Evolutionary conservation across 1,140 invertebrate genomes (phyloP).

Genomic region (Pogonus chalceus): DNA sequence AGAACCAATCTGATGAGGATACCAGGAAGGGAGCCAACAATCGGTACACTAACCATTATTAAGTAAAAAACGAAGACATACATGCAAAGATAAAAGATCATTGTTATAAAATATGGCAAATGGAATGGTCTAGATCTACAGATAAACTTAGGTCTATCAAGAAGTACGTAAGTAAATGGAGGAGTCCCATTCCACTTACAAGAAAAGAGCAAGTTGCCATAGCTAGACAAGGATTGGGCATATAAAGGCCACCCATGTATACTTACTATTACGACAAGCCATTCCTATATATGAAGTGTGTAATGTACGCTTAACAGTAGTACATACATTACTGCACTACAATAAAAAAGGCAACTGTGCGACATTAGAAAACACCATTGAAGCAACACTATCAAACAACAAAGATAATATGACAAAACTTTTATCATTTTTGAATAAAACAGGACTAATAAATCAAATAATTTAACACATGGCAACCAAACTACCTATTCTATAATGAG

Average conservation of each 20-base stretch:
- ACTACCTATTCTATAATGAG: no score
- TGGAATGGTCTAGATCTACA: neutral
- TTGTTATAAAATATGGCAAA: neutral
- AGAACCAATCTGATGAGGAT: neutral
- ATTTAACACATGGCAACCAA: no score
- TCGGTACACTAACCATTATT: neutral
- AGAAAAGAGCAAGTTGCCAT: neutral
- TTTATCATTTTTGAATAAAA: no score
- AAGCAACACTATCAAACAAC: no score
- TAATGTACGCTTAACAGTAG: neutral
- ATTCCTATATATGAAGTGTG: neutral
- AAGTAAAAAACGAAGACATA: neutral
- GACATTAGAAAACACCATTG: no score
- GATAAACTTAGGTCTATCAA: neutral
- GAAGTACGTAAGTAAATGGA: neutral
- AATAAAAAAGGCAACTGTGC: no score
- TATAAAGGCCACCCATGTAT: neutral
- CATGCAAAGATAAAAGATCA: neutral
- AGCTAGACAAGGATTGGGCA: neutral
- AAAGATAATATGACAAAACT: no score
- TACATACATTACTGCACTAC: neutral
- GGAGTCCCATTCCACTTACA: neutral
- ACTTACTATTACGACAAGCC: neutral
- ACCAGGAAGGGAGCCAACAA: neutral
- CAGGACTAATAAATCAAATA: no score